Percentiles rank a stretch among this genome's conserved stretches.
phyloP scores from a whole-genome alignment of 2,113 vertebrate genomes.

The Nestor notabilis region DNA sequence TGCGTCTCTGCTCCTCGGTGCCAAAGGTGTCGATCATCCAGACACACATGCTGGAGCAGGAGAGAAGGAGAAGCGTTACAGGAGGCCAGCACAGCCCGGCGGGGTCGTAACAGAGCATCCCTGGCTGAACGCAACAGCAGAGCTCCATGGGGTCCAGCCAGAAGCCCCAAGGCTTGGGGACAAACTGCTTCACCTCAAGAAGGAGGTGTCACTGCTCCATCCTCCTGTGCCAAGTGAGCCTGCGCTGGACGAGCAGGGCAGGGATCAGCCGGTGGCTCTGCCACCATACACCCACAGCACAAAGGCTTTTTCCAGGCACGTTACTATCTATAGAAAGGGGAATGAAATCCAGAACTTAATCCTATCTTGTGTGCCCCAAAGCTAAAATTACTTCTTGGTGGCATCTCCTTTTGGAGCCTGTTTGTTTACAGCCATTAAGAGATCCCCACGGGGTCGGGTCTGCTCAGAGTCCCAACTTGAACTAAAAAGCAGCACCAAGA shows the following conservation, averaged over 20 bases:
- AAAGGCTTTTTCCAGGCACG: conserved; percentile 7
- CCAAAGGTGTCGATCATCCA: conserved; percentile 98
- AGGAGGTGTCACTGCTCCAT: background rate
- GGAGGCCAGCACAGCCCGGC: background rate
- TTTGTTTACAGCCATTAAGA: background rate
- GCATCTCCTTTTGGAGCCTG: background rate
- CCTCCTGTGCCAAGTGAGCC: background rate
- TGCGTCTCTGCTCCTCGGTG: conserved; percentile 83
- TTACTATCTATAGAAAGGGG: conserved; percentile 27
- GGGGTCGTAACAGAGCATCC: background rate
- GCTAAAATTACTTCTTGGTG: conserved; percentile 21
- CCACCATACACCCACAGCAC: background rate
- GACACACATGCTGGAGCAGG: conserved; percentile 87
- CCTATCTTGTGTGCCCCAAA: background rate
- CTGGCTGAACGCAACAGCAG: background rate
- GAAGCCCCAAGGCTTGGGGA: background rate
- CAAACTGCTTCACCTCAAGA: background rate
- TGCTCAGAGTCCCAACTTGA: background rate
- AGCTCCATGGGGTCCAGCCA: background rate
- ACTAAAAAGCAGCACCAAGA: background rate
- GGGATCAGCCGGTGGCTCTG: background rate
- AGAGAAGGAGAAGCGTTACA: background rate
- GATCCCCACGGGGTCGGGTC: background rate
- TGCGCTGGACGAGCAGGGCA: background rate
- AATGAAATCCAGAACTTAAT: conserved; percentile 42